phyloP scores from a whole-genome alignment of 2,888 invertebrate genomes.

The Onthophagus sagittarius region DNA sequence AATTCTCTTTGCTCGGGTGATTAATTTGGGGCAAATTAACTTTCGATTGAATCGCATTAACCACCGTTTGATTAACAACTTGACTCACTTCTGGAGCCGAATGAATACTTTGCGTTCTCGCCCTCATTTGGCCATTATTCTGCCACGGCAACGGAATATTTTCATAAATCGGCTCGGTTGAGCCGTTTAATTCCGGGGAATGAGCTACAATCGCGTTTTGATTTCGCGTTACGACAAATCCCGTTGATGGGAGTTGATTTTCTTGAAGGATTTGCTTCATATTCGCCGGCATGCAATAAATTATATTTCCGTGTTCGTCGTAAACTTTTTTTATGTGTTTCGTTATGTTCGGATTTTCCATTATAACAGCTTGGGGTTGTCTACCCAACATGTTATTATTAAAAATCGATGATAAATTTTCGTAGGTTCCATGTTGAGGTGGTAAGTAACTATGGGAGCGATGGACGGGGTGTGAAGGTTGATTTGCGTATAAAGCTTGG shows the following conservation, averaged over 20 bases:
- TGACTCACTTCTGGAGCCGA: constrained; percentile 61
- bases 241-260: constrained; percentile 46
- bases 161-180: constrained; percentile 75
- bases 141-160: constrained; percentile 73
- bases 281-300: constrained; percentile 59
- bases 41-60: constrained; percentile 35
- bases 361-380: constrained; percentile 50
- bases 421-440: constrained; percentile 65
- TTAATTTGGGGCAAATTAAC: constrained; percentile 30
- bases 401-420: constrained; percentile 62
- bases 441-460: constrained; percentile 47
- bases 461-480: constrained; percentile 42
- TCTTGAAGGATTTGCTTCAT: constrained; percentile 48
- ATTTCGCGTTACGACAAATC: constrained; percentile 52
- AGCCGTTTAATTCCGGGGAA: constrained; percentile 45
- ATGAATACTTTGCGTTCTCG: constrained; percentile 65
- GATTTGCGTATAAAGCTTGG: constrained; percentile 34
- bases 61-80: constrained; percentile 40
- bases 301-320: constrained; percentile 60
- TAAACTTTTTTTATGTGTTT: constrained; percentile 60
- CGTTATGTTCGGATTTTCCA: constrained; percentile 57
- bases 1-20: constrained; percentile 40
- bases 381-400: constrained; percentile 42
- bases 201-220: constrained; percentile 45
- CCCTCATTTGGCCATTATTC: constrained; percentile 42